Evolutionary conservation across 2,888 invertebrate species (phyloP), one percentile per base, ranked within the genome.

Genomic region (Drosophila nigricruria): DNA sequence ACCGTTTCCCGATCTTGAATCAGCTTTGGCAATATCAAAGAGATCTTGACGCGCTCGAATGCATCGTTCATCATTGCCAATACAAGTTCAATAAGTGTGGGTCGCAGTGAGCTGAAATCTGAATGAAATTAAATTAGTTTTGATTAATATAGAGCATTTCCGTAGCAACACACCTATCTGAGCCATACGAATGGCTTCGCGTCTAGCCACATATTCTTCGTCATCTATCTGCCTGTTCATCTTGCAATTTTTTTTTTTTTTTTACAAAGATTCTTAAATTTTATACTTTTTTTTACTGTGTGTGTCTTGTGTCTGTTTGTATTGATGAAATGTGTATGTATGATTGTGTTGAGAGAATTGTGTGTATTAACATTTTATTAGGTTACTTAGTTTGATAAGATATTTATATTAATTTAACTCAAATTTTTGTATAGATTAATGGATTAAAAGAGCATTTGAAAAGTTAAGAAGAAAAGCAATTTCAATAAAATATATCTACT

Each of bases 21-120:
- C 1, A 87, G n/a, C 45, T 67, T 62, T 5, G 88, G 86, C 38
- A 88, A 25, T 25, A 88, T 76, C 6, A 87, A 36, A 0, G 86
- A 80, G 27, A 83, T 76, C 56, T 82, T 87, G 0, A 83, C 65
- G 10, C 82, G 72, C 3, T 80, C 72, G 1, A 70, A 50, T 0
- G 88, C 70, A 0, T 86, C 75, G 0, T 20, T 5, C 10, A 86
- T 54, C 10, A 52, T 53, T 27, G 67, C n/a, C 18, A 73, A 10
- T 0, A 81, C 77, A 40, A 63, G 61, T 3, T 56, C 53, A 18
- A 88, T 77, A 20, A 78, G 62, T 3, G 71, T 52, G 1, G 23
- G 5, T 6, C 78, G 80, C n/a, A 67, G 60, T 5, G 60, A 36
- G 5, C 67, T 52, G 23, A 86, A 85, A 30, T 85, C 86, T 88